Evolutionary conservation across 2,113 vertebrate species (phyloP).

Genomic region (Callionymus lyra): DNA sequence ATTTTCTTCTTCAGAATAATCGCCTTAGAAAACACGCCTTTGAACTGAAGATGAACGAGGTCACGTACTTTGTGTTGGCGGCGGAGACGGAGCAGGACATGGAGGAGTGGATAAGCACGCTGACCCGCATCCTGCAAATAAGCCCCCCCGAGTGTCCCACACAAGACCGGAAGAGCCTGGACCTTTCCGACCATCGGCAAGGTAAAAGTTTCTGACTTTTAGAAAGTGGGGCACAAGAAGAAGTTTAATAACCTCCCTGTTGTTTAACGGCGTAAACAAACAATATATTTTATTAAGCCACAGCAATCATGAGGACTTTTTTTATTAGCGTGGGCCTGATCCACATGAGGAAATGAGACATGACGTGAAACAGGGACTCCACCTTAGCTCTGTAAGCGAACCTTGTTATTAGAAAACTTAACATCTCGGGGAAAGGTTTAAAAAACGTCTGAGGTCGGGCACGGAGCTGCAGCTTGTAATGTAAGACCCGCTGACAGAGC

Average conservation of each 20-base stretch:
- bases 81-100: conserved; percentile 95
- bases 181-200: conserved; percentile 81
- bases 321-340: not conserved
- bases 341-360: conserved; percentile 23
- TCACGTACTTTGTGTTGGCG: conserved; percentile 97
- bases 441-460: no score
- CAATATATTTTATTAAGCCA: not conserved
- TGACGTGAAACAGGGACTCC: conserved; percentile 21
- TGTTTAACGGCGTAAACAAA: conserved; percentile 6
- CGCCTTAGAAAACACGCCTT: conserved; percentile 91
- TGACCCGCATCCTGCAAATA: conserved; percentile 93
- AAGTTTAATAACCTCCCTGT: conserved; percentile 1
- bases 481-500: conserved; percentile 22
- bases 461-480: conserved; percentile 15
- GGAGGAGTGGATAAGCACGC: conserved; percentile 95
- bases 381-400: conserved; percentile 14
- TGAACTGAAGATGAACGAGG: conserved; percentile 97
- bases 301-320: conserved; percentile 8
- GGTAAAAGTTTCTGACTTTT: conserved; percentile 71
- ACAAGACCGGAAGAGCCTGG: conserved; percentile 83
- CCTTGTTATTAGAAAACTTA: conserved; percentile 7
- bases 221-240: not conserved
- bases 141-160: conserved; percentile 78
- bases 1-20: conserved; percentile 65
- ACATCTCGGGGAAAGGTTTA: conserved; percentile 6